Evolutionary conservation across 2,113 vertebrate species (phyloP).

Genomic region (Platichthys flesus): DNA sequence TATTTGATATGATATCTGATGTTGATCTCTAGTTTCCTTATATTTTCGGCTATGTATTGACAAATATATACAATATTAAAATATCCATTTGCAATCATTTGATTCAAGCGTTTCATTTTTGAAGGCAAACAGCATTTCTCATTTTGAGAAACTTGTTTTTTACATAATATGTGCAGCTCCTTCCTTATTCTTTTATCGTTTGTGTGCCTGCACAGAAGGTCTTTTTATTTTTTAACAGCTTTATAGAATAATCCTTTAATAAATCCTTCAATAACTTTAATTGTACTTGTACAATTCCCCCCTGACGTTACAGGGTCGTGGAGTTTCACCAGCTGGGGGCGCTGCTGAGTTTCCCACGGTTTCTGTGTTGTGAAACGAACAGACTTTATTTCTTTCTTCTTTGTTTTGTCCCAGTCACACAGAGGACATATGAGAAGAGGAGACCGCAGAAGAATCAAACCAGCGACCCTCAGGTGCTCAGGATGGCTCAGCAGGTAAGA

Average conservation of each 20-base stretch:
- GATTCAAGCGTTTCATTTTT: not conserved
- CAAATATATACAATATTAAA: not conserved
- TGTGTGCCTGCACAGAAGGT: conserved; percentile 23
- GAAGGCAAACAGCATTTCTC: not conserved
- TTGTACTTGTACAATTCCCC: conserved; percentile 15
- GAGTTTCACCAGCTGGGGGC: conserved; percentile 20
- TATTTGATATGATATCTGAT: too few species aligned
- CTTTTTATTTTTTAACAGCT: not conserved
- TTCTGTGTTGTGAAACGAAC: not conserved
- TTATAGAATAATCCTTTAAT: conserved; percentile 26
- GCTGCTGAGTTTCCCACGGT: conserved; percentile 27
- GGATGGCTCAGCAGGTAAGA: conserved; percentile 69
- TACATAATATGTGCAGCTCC: not conserved
- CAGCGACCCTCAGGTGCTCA: conserved; percentile 15
- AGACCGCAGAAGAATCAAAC: conserved; percentile 4
- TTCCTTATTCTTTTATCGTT: not conserved
- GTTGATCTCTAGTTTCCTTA: too few species aligned
- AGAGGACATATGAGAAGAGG: conserved; percentile 25
- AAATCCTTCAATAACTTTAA: conserved; percentile 45
- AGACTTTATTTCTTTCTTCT: not conserved
- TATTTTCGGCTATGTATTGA: not conserved
- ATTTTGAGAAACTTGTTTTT: not conserved
- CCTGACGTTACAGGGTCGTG: not conserved
- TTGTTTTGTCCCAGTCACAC: not conserved
- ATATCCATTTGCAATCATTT: not conserved